Evolutionary conservation across 2,113 vertebrate genomes (phyloP), one percentile per base, ranked within the genome.

Genomic region (Cheilinus undulatus): DNA sequence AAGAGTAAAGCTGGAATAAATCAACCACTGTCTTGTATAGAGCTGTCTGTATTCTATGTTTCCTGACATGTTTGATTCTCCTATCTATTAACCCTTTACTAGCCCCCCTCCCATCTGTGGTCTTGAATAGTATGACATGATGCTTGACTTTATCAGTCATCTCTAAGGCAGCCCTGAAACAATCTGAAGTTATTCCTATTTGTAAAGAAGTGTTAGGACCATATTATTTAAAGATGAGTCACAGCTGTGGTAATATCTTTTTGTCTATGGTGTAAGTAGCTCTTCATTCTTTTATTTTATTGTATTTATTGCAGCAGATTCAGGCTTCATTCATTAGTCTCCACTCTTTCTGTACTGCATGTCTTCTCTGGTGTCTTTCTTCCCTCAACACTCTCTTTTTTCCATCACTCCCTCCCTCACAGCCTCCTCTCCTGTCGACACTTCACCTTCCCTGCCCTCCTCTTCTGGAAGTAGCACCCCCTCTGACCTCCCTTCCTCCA

Each of bases 361-460:
- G 81, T 80, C 69, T 34, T 26, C 76, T 64, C 42, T 50, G 80
- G 1, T 34, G 8, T 42, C 51, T 49, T 80, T 86, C 94, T 92
- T 87, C 93, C 92, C 94, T 96, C 92, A 96, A 87, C 85, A 30
- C 82, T 82, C 28, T 89, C 68, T 88, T 70, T 88, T n/a, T 87
- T 84, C 80, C 82, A 26, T 72, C 80, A 86, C 83, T 80, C 73
- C 85, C 71, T 73, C 77, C 81, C 79, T 89, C 91, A 84, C 92
- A 94, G 93, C 95, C 80, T 93, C 89, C 76, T 86, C 92, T 93
- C 80, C 95, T 94, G 90, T 94, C 82, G 94, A 93, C 93, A 93
- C 95, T 80, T 96, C 95, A 81, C 94, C 94, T 80, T 94, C 93
- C 89, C 89, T 94, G 74, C n/a, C n/a, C n/a, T 95, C 95, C 87